Conservation (phyloP, 2,797 vertebrate species). For the Rhinoraja longicauda region DNA sequence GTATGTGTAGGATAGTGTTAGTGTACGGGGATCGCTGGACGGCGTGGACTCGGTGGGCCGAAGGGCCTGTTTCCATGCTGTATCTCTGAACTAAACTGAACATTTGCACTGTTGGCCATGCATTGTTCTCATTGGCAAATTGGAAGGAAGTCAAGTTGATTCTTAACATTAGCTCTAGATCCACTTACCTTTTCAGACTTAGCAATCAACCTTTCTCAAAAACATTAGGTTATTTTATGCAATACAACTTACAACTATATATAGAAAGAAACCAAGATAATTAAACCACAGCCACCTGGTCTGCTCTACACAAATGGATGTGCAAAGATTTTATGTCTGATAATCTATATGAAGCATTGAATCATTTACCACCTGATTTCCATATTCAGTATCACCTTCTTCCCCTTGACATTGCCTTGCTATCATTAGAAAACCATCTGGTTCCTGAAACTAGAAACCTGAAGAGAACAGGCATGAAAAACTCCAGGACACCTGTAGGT, state of each 20-base stretch:
- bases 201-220: background rate
- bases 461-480: slow-evolving; percentile 46
- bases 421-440: slow-evolving; percentile 77
- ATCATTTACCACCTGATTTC: slow-evolving; percentile 74
- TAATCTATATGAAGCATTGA: slow-evolving; percentile 58
- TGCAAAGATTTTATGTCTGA: slow-evolving; percentile 67
- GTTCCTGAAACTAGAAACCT: slow-evolving; percentile 65
- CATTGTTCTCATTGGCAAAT: background rate
- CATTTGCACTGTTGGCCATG: background rate
- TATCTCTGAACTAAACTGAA: too few relatives aligned
- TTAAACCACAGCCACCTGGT: slow-evolving; percentile 76
- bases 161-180: background rate
- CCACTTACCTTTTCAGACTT: background rate
- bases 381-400: slow-evolving; percentile 55
- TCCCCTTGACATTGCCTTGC: slow-evolving; percentile 53
- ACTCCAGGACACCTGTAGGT: slow-evolving; percentile 61
- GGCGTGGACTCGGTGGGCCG: too few relatives aligned
- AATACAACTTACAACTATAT: background rate
- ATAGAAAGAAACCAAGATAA: slow-evolving; percentile 47
- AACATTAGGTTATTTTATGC: background rate
- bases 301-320: slow-evolving; percentile 66
- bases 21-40: too few relatives aligned
- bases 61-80: too few relatives aligned
- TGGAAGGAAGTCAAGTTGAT: background rate
- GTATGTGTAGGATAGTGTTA: too few relatives aligned